Evolutionary conservation across 2,888 invertebrate genomes (phyloP).

Genomic region (Sminthurinus aureus): DNA sequence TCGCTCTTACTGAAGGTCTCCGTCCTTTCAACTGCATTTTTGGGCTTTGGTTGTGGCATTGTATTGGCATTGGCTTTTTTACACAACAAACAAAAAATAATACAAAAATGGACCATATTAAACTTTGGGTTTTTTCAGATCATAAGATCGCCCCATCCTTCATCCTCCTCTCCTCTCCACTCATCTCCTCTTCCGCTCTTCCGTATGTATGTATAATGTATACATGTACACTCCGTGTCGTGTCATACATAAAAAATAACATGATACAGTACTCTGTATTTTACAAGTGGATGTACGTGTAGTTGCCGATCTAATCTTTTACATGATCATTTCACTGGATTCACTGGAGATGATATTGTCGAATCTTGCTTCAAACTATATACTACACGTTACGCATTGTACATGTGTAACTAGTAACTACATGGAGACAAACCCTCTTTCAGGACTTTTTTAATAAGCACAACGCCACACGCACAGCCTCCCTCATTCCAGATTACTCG

Average conservation of each 20-base stretch:
- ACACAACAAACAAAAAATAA: not conserved
- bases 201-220: too few species aligned
- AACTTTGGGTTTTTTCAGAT: conserved; percentile 16
- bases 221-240: too few species aligned
- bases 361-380: too few species aligned
- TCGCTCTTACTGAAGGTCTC: not conserved
- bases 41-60: conserved; percentile 4
- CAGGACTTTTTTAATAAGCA: not conserved
- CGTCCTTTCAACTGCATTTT: conserved; percentile 18
- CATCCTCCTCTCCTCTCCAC: not conserved
- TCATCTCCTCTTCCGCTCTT: too few species aligned
- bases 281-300: not conserved
- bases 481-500: too few species aligned
- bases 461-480: not conserved
- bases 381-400: too few species aligned
- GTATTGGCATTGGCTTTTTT: conserved; percentile 2
- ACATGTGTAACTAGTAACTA: too few species aligned
- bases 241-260: too few species aligned
- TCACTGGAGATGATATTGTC: not conserved
- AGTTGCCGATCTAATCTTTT: not conserved
- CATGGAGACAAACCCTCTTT: not conserved
- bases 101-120: conserved; percentile 22
- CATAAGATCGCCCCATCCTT: not conserved
- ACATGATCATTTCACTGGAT: not conserved
- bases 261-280: too few species aligned